Conservation (phyloP, 2,888 invertebrate genomes). For the Meandrusa payeni region DNA sequence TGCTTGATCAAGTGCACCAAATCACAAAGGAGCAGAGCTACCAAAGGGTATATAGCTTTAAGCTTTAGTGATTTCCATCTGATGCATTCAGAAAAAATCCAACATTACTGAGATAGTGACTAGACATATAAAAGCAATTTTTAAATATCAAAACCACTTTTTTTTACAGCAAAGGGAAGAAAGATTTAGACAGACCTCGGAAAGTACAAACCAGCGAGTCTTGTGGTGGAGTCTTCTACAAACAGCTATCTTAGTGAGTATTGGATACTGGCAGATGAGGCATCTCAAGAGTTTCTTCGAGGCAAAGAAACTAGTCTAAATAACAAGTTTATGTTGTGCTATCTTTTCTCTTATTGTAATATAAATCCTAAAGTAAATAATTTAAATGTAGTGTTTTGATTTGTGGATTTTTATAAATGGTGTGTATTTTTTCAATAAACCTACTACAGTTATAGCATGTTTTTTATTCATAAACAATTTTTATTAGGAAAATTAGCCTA, state of each 20-base stretch:
- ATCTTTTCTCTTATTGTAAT: slow-evolving; percentile 18
- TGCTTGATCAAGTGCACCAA: slow-evolving; percentile 98
- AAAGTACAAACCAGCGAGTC: slow-evolving; percentile 97
- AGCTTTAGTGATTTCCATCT: no score
- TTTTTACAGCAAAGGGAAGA: slow-evolving; percentile 94
- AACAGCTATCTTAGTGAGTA: slow-evolving; percentile 92
- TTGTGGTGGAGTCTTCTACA: slow-evolving; percentile 98
- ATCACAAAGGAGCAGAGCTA: slow-evolving; percentile 99
- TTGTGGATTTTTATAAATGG: slow-evolving; percentile 47
- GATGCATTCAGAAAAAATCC: no score
- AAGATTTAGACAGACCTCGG: slow-evolving; percentile 97
- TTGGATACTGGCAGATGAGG: slow-evolving; percentile 99
- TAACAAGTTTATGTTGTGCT: slow-evolving; percentile 20
- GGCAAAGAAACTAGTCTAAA: slow-evolving; percentile 97
- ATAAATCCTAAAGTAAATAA: slow-evolving; percentile 23
- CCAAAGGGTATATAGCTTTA: slow-evolving; percentile 97
- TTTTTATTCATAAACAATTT: slow-evolving; percentile 34
- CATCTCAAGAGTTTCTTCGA: slow-evolving; percentile 99
- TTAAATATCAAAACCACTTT: slow-evolving; percentile 31
- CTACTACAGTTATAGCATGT: slow-evolving; percentile 24
- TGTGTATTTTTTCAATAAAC: slow-evolving; percentile 62
- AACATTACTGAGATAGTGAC: no score
- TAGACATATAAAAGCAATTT: no score
- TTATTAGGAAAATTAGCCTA: slow-evolving; percentile 12
- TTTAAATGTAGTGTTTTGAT: slow-evolving; percentile 26